These are phyloP conservation scores for Sebastes alutus DNA, from an alignment of 2,797 vertebrate species.

Conservation along the genomic window DNA sequence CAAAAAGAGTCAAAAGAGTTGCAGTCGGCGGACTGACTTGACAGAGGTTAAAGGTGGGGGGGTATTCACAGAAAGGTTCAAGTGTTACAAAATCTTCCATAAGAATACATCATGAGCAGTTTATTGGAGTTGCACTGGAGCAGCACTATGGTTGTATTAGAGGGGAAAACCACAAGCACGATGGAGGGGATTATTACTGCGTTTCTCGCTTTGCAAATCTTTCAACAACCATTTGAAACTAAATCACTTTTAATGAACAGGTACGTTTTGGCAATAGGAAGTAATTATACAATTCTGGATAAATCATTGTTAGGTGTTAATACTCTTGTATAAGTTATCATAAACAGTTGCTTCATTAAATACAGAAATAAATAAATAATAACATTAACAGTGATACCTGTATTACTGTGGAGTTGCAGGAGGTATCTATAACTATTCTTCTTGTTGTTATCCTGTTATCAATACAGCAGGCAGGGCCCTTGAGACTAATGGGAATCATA, in stretches of 20 bases:
- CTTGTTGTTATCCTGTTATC: slow-evolving; percentile 27
- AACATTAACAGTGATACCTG: slow-evolving; percentile 43
- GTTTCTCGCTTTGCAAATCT: slow-evolving; percentile 20
- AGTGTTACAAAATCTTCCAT: slow-evolving; percentile 67
- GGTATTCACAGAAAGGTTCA: slow-evolving; percentile 58
- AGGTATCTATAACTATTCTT: slow-evolving; percentile 33
- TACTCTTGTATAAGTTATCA: slow-evolving; percentile 65
- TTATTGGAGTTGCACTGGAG: slow-evolving; percentile 54
- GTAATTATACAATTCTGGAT: slow-evolving; percentile 68
- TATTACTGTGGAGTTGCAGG: slow-evolving; percentile 35
- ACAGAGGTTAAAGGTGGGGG: slow-evolving; percentile 2
- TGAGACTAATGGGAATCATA: slow-evolving; percentile 13
- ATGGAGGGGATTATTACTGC: slow-evolving; percentile 4
- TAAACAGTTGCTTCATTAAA: slow-evolving; percentile 70
- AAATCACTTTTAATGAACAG: slow-evolving; percentile 49
- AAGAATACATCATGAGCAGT: slow-evolving; percentile 57
- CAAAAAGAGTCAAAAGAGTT: slow-evolving; percentile 71
- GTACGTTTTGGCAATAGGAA: slow-evolving; percentile 65
- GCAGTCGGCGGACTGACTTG: slow-evolving; percentile 44
- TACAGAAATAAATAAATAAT: slow-evolving; percentile 77
- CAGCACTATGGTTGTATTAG: slow-evolving; percentile 53
- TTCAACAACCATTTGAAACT: slow-evolving; percentile 39
- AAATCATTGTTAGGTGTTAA: slow-evolving; percentile 62
- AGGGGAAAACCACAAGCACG: slow-evolving; percentile 55
- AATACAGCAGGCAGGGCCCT: slow-evolving; percentile 39